Conservation (phyloP, 2,888 invertebrate species). For the Agrochola circellaris region DNA sequence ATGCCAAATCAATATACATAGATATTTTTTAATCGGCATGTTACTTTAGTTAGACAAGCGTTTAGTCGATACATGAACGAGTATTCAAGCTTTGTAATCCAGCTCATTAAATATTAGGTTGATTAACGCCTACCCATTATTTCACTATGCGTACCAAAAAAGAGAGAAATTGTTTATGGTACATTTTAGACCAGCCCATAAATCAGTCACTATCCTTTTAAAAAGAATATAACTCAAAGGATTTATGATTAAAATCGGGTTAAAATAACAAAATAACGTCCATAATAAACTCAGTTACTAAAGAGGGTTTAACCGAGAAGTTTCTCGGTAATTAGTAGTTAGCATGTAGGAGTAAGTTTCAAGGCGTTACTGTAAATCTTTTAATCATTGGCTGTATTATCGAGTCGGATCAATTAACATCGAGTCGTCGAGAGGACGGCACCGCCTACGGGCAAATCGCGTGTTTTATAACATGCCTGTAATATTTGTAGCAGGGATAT, state of each 20-base stretch:
- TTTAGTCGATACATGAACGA: not conserved
- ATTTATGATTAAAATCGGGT: constrained; percentile 54
- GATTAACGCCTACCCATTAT: constrained; percentile 27
- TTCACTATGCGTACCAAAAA: constrained; percentile 34
- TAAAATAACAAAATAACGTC: constrained; percentile 38
- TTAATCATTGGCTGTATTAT: constrained; percentile 62
- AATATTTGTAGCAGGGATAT: constrained; percentile 3
- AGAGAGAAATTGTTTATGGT: constrained; percentile 19
- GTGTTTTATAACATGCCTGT: constrained; percentile 27
- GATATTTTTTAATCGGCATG: not conserved
- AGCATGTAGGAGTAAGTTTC: constrained; percentile 37
- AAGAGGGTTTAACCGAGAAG: constrained; percentile 29
- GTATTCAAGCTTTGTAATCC: not conserved
- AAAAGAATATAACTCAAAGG: constrained; percentile 43
- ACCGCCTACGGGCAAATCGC: constrained; percentile 49
- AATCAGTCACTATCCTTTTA: constrained; percentile 58
- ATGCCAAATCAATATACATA: too few relatives aligned
- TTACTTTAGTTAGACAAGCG: too few relatives aligned
- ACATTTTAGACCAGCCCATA: constrained; percentile 38
- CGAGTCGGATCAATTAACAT: constrained; percentile 58
- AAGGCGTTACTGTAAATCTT: constrained; percentile 59
- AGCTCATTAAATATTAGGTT: constrained; percentile 31
- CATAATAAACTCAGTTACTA: constrained; percentile 23
- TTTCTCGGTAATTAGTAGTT: constrained; percentile 47
- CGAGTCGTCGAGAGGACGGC: constrained; percentile 30